Evolutionary conservation across 2,888 invertebrate genomes (phyloP).

Genomic region (Chymomyza amoena): DNA sequence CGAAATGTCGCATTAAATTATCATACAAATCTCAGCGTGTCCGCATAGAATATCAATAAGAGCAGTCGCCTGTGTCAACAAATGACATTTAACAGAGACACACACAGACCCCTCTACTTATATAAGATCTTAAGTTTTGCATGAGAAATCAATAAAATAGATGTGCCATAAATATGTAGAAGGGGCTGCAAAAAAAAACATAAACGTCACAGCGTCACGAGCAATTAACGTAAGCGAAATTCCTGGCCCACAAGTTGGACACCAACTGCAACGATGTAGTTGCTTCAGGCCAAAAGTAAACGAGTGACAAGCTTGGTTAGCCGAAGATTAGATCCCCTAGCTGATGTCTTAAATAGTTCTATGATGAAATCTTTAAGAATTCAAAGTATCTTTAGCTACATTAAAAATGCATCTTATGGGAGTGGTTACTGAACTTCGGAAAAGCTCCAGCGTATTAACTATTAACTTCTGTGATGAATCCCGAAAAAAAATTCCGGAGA

Average conservation of each 20-base stretch:
- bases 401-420: no score
- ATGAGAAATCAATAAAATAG: constrained; percentile 31
- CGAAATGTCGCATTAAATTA: constrained; percentile 58
- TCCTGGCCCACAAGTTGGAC: constrained; percentile 62
- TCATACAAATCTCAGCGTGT: constrained; percentile 36
- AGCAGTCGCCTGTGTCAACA: constrained; percentile 31
- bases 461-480: no score
- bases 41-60: constrained; percentile 65
- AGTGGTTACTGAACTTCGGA: no score
- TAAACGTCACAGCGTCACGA: constrained; percentile 58
- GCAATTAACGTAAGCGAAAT: constrained; percentile 69
- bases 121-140: constrained; percentile 20
- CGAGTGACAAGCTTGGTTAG: no score
- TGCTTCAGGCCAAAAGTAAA: not conserved
- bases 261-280: constrained; percentile 12
- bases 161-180: constrained; percentile 49
- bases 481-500: no score
- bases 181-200: not conserved
- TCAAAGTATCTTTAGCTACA: no score
- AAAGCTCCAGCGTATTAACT: no score
- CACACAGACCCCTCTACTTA: constrained; percentile 21
- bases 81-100: constrained; percentile 53
- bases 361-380: no score
- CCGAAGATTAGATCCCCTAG: no score
- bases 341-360: no score